Conservation (phyloP, 2,888 invertebrate species). For the Ectropis crepuscularia region DNA sequence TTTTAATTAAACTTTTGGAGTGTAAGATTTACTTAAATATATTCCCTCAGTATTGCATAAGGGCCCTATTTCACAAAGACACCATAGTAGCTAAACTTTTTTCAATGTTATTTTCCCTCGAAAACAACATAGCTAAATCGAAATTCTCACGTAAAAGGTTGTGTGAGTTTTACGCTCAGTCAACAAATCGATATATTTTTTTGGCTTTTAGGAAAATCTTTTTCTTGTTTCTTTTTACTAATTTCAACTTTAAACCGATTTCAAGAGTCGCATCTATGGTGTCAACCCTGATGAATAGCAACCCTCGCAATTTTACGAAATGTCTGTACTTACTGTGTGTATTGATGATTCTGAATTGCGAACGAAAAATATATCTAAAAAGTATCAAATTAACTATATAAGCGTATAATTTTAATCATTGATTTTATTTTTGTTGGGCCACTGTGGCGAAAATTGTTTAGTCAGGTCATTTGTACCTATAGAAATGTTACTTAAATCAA, state of each 20-base stretch:
- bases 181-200: too few relatives aligned
- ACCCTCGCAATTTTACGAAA: background rate
- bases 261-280: too few relatives aligned
- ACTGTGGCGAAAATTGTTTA: conserved; percentile 35
- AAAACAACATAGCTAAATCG: too few relatives aligned
- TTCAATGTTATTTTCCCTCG: too few relatives aligned
- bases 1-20: conserved; percentile 25
- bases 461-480: conserved; percentile 38
- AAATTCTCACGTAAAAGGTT: too few relatives aligned
- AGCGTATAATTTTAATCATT: conserved; percentile 31
- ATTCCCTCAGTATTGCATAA: background rate
- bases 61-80: too few relatives aligned
- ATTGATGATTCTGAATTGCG: background rate
- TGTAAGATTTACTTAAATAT: conserved; percentile 12
- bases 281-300: too few relatives aligned
- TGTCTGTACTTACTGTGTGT: background rate
- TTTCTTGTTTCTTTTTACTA: background rate
- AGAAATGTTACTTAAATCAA: conserved; percentile 40
- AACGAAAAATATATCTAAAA: conserved; percentile 6
- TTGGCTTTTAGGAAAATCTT: background rate
- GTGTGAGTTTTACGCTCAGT: too few relatives aligned
- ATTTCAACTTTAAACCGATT: too few relatives aligned
- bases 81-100: too few relatives aligned
- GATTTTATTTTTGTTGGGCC: conserved; percentile 36
- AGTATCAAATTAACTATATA: conserved; percentile 22